Conservation (phyloP, 2,797 vertebrate species). For the Trachops cirrhosus region DNA sequence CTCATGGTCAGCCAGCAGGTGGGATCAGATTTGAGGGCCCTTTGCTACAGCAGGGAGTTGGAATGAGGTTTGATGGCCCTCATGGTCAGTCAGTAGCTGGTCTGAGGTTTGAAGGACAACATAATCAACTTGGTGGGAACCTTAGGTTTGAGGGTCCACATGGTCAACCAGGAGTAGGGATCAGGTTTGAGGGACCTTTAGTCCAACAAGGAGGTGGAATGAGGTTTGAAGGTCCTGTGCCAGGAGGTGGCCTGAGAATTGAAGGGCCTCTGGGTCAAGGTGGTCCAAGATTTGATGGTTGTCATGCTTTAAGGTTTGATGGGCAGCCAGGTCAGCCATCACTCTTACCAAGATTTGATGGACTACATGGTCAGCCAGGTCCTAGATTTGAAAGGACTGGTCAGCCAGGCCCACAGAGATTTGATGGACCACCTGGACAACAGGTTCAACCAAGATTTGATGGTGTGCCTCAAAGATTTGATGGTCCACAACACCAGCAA, state of each 20-base stretch:
- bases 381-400: constrained; percentile 85
- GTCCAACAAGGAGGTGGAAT: constrained; percentile 83
- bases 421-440: constrained; percentile 81
- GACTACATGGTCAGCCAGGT: constrained; percentile 85
- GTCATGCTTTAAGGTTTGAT: constrained; percentile 84
- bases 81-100: constrained; percentile 82
- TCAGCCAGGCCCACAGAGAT: constrained; percentile 81
- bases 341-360: constrained; percentile 85
- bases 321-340: constrained; percentile 84
- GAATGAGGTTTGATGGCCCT: constrained; percentile 88
- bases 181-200: constrained; percentile 88
- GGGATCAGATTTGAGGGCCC: constrained; percentile 85
- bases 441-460: constrained; percentile 88
- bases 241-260: constrained; percentile 85
- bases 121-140: constrained; percentile 84
- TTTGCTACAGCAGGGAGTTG: constrained; percentile 86
- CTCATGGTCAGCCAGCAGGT: constrained; percentile 78
- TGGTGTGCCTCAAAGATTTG: constrained; percentile 86
- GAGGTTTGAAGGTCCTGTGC: constrained; percentile 86
- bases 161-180: constrained; percentile 82
- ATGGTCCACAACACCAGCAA: constrained; percentile 85
- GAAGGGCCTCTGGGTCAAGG: constrained; percentile 86
- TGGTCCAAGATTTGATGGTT: constrained; percentile 85
- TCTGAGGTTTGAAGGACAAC: constrained; percentile 81
- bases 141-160: constrained; percentile 89